A percentile compares a stretch with the other conserved stretches of the same genome.
These are phyloP conservation scores for Montifringilla adamsi DNA, from an alignment of 2,113 vertebrate genomes.

Conservation along the genomic window DNA sequence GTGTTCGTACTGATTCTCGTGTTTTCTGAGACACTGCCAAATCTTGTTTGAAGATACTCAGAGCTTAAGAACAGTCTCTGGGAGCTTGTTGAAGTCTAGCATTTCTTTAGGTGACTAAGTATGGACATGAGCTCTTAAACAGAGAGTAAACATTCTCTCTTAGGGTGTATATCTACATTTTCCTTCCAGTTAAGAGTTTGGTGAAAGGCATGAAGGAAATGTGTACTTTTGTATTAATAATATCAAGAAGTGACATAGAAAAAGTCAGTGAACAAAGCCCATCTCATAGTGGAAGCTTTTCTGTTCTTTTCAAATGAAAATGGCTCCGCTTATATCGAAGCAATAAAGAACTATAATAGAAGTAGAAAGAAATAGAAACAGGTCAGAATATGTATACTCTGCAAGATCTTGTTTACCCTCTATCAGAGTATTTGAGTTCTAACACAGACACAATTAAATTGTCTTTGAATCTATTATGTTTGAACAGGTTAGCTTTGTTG, in stretches of 20 bases:
- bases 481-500: not conserved
- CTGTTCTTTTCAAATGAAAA: not conserved
- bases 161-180: not conserved
- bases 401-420: not conserved
- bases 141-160: not conserved
- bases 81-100: not conserved
- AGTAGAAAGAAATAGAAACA: not conserved
- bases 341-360: not conserved
- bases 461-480: not conserved
- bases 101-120: conserved; percentile 21
- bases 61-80: not conserved
- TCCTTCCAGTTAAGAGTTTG: not conserved
- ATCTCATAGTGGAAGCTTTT: not conserved
- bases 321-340: not conserved
- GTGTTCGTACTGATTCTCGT: not conserved
- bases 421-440: not conserved
- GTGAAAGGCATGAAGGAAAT: not conserved
- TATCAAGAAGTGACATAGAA: not conserved
- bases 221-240: not conserved
- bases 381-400: not conserved
- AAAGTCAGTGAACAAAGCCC: not conserved
- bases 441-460: not conserved
- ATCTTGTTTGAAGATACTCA: not conserved
- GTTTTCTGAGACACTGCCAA: conserved; percentile 2
- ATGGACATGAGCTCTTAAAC: not conserved